Base-by-base conservation (phyloP, 2,113 vertebrate species). In the Epinephelus cyanopodus region DNA sequence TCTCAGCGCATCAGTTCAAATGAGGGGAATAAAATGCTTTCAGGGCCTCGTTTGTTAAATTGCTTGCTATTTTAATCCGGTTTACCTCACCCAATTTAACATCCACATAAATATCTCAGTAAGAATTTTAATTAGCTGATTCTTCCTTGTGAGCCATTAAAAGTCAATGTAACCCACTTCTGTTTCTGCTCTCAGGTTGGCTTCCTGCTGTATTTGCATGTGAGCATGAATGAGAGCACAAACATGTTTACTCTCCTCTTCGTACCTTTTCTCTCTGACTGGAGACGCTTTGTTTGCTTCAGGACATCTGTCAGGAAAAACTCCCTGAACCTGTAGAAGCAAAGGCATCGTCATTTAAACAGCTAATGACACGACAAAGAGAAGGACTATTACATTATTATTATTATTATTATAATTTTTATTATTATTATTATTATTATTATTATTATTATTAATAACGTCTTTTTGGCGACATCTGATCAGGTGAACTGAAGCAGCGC, bases 41-140 rank as follows among this genome's bases (percentile, higher is more conserved):
- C 61, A 65, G 39, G 58, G 67, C 52, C 50, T 47, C 9, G 15
- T 58, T 63, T 56, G 71, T 54, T 61, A 13, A 54, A 56, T 19
- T 57, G 58, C 19, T 23, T 19, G 50, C 66, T 70, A 19, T 70
- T 82, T 70, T 37, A 64, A 64, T 76, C 48, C 37, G 4, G 48
- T 72, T 62, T 60, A 27, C 29, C 14, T 18, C 60, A 42, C 8
- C 27, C 50, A 27, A 17, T 53, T 81, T 9, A 67, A 67, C 45
- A 53, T 52, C 17, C n/a, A 53, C 33, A n/a, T 18, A 14, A 29
- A 42, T 53, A 42, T 74, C 42, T 60, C 45, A 37, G 33, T 1
- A 6, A 68, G 64, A 67, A 19, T 19, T 53, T 45, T 42, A 50
- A 52, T 53, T 8, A 42, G 54, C 45, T 42, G 8, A 1, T 74